These are phyloP conservation scores for Apeltes quadracus DNA, from an alignment of 2,113 vertebrate species.

Conservation along the genomic window DNA sequence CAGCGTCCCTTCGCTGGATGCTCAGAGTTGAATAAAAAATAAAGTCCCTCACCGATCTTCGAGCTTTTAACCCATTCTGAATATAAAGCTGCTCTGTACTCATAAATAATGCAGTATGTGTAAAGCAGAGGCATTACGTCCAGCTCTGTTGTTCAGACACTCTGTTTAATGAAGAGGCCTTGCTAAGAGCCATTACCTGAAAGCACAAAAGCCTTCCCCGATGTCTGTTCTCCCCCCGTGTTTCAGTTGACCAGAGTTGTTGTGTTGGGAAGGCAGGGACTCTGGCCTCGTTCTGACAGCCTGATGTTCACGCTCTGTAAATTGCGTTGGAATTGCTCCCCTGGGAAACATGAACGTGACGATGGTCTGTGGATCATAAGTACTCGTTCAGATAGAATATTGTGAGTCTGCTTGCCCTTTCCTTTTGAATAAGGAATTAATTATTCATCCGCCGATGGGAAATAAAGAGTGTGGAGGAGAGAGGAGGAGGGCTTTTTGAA, in stretches of 20 bases:
- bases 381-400: constrained; percentile 65
- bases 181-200: constrained; percentile 72
- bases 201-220: constrained; percentile 60
- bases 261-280: constrained; percentile 49
- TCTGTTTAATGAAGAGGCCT: constrained; percentile 77
- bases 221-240: constrained; percentile 52
- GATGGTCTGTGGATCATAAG: constrained; percentile 64
- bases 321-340: constrained; percentile 73
- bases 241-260: constrained; percentile 57
- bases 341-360: constrained; percentile 65
- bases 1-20: constrained; percentile 39
- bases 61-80: constrained; percentile 74
- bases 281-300: constrained; percentile 57
- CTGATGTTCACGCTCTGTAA: constrained; percentile 65
- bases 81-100: constrained; percentile 61
- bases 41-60: constrained; percentile 63
- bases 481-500: constrained; percentile 53
- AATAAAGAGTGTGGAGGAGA: constrained; percentile 58
- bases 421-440: constrained; percentile 70
- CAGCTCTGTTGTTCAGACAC: constrained; percentile 71
- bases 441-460: constrained; percentile 72
- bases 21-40: constrained; percentile 38
- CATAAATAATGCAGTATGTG: constrained; percentile 77
- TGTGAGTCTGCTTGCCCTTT: constrained; percentile 64
- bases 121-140: constrained; percentile 74